phyloP scores from a whole-genome alignment of 1,140 invertebrate species.

The Chironomus tepperi region DNA sequence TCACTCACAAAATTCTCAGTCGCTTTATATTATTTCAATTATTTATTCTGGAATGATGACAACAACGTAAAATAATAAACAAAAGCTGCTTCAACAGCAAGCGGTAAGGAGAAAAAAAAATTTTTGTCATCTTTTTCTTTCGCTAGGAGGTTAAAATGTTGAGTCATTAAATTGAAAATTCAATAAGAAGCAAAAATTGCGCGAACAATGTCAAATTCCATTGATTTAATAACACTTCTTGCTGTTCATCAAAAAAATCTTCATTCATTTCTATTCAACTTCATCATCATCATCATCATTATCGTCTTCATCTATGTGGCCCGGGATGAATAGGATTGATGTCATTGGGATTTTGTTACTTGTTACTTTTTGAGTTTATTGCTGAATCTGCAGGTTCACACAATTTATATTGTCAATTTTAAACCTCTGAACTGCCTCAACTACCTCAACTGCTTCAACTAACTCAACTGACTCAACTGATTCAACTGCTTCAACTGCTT shows the following conservation, averaged over 20 bases:
- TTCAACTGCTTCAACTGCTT: no score
- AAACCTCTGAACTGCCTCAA: no score
- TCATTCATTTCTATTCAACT: not conserved
- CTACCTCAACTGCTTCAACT: no score
- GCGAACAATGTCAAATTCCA: not conserved
- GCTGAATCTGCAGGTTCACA: no score
- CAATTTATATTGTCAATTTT: no score
- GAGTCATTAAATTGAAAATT: not conserved
- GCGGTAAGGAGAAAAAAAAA: not conserved
- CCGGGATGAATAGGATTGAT: not conserved
- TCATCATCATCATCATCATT: not conserved
- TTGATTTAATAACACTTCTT: conserved; percentile 14
- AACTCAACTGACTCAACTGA: no score
- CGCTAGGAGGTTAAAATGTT: not conserved
- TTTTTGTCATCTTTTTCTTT: not conserved
- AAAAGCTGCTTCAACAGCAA: not conserved
- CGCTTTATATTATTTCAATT: not conserved
- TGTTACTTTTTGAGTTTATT: no score
- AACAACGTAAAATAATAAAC: not conserved
- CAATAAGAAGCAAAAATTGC: not conserved
- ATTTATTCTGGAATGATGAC: not conserved
- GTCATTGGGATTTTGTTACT: no score
- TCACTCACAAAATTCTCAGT: not conserved
- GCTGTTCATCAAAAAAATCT: not conserved
- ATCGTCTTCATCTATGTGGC: not conserved